Base-by-base conservation (phyloP, 1,140 invertebrate species). In the Bombus cullumanus region DNA sequence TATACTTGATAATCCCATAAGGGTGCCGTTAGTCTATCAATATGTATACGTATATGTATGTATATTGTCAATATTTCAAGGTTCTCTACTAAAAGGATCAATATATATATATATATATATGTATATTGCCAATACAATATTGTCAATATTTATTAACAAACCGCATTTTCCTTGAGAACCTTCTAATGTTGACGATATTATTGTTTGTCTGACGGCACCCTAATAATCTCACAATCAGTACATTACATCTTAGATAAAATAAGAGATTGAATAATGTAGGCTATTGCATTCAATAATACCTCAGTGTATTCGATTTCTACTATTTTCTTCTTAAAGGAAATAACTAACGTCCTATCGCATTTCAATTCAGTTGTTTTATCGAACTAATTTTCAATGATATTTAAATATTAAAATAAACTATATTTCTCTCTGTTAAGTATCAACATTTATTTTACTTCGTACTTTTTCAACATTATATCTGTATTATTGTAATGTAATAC, bases 391-490 rank as follows among this genome's bases (percentile, higher is more conserved):
- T 39, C 1, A 39, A 69, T 69, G 34, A 68, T 68, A 68, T 34
- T 37, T 22, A 68, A 68, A 69, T 69, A 69, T 39, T 39, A 69
- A 69, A 39, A 69, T 39, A 69, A 69, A 69, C 22, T 69, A 69
- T 69, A 69, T 69, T 69, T 39, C 25, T 69, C 34, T 69, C 66
- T 68, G 66, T 69, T 37, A 69, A 69, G 37, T 69, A 28, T 69
- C 68, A 39, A 69, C 37, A 69, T 69, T 69, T 69, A 69, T 37
- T 69, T 69, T 69, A 69, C 25, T 69, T 39, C 25, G 34, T 69
- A 69, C 10, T 39, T 69, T 69, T 69, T 28, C 22, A 69, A 69
- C 37, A 69, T 69, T 69, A 28, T 69, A 13, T 69, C 37, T 31
- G 37, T 34, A 68, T 68, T 68, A 68, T 68, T 68, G 9, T 28